Evolutionary conservation across 2,888 invertebrate genomes (phyloP).

Genomic region (Athalia circularis): DNA sequence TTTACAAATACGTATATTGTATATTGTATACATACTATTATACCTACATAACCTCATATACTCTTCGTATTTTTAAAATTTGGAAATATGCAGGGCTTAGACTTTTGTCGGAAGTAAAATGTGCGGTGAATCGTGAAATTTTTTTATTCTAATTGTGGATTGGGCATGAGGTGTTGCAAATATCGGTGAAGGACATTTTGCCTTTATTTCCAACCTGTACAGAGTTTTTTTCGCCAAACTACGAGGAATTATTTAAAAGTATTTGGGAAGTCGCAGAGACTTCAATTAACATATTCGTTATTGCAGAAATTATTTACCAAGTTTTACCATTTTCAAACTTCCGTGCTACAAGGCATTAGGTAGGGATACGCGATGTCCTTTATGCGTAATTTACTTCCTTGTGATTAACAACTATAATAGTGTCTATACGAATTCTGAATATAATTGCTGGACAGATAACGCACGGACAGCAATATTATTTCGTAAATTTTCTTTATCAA

Average conservation of each 20-base stretch:
- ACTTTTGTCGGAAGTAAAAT: not conserved
- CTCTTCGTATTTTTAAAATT: too few species aligned
- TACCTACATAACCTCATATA: too few species aligned
- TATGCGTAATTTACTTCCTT: too few species aligned
- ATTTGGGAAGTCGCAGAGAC: not conserved
- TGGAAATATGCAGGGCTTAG: too few species aligned
- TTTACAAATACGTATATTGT: too few species aligned
- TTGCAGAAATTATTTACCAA: conserved; percentile 13
- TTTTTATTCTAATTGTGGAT: too few species aligned
- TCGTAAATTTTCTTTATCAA: too few species aligned
- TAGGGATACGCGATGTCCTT: not conserved
- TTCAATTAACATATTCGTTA: conserved; percentile 19
- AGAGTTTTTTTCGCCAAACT: not conserved
- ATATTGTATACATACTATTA: too few species aligned
- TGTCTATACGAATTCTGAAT: too few species aligned
- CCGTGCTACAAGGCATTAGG: not conserved
- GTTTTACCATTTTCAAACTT: not conserved
- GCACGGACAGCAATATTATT: too few species aligned
- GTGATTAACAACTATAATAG: too few species aligned
- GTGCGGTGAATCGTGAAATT: not conserved
- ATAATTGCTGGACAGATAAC: too few species aligned
- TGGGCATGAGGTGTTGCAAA: not conserved
- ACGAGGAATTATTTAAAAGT: not conserved
- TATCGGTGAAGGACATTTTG: not conserved
- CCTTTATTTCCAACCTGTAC: not conserved